A percentile compares a stretch with the other conserved stretches of the same genome.
These are phyloP conservation scores for Chlorocebus sabaeus DNA, from an alignment of 2,113 vertebrate genomes.

Conservation along the genomic window DNA sequence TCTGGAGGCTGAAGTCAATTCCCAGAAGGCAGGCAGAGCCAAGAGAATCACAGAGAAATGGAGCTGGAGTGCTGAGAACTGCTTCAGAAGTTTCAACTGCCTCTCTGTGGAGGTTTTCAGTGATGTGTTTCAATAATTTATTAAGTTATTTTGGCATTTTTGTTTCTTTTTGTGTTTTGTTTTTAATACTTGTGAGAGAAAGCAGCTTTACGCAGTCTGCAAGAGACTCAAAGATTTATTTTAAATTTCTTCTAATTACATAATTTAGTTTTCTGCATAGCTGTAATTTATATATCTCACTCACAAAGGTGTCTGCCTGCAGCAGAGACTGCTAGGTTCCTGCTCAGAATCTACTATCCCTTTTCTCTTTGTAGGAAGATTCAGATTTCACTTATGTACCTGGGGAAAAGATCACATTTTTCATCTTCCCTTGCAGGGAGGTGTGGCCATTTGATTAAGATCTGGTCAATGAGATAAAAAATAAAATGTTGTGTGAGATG, in stretches of 20 bases:
- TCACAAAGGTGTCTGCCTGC: neutral
- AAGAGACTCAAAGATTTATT: neutral
- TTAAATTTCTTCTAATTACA: neutral
- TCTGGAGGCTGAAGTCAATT: neutral
- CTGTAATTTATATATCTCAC: neutral
- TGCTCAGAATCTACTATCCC: neutral
- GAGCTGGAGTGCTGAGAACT: too few relatives aligned
- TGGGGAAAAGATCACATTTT: neutral
- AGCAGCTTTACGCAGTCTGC: neutral
- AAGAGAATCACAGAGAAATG: neutral
- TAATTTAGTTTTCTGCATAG: neutral
- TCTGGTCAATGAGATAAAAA: neutral
- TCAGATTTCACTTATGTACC: neutral
- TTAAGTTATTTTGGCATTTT: neutral
- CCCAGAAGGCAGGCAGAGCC: neutral
- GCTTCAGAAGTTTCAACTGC: too few relatives aligned
- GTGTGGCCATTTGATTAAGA: neutral
- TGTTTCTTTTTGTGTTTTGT: neutral
- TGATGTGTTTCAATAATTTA: neutral
- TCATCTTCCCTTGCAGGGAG: neutral
- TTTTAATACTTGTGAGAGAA: neutral
- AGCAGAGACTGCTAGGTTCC: neutral
- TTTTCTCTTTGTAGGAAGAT: slow-evolving; percentile 2
- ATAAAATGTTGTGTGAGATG: neutral
- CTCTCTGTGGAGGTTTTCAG: neutral